These are phyloP conservation scores for Centropyge bicolor DNA, from an alignment of 2,797 vertebrate species.

Conservation along the genomic window DNA sequence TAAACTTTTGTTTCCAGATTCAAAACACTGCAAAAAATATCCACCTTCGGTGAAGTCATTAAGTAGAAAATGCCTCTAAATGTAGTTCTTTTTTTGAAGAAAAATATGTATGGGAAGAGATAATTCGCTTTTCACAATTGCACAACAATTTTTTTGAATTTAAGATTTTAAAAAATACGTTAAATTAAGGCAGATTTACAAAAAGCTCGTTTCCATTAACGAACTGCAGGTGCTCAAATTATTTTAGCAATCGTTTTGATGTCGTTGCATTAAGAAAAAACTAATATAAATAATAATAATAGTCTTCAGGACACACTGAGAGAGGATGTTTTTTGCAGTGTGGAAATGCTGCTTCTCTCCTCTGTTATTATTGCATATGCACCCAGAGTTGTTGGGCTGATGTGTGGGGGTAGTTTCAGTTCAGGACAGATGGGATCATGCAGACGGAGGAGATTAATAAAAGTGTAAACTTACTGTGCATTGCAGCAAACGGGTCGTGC, in stretches of 20 bases:
- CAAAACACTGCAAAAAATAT: slow-evolving; percentile 16
- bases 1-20: slow-evolving; percentile 2
- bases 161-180: not conserved
- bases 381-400: slow-evolving; percentile 3
- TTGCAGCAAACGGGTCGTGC: slow-evolving; percentile 99
- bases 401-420: slow-evolving; percentile 6
- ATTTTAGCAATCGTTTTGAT: not conserved
- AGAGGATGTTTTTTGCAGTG: not conserved
- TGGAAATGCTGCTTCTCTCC: not conserved
- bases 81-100: not conserved
- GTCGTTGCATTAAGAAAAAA: not conserved
- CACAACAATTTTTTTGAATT: too few relatives aligned
- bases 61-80: not conserved
- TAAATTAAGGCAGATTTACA: not conserved
- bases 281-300: not conserved
- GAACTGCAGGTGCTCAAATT: not conserved
- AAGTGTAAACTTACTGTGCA: slow-evolving; percentile 95
- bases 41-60: not conserved
- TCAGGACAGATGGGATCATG: slow-evolving; percentile 40
- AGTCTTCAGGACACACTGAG: not conserved
- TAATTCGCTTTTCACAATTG: not conserved
- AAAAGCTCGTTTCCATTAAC: not conserved
- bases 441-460: slow-evolving; percentile 42
- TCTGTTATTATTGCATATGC: slow-evolving; percentile 11
- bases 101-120: not conserved